These are phyloP conservation scores for Diploscapter pachys DNA, from an alignment of 1,140 invertebrate genomes.

Conservation along the genomic window DNA sequence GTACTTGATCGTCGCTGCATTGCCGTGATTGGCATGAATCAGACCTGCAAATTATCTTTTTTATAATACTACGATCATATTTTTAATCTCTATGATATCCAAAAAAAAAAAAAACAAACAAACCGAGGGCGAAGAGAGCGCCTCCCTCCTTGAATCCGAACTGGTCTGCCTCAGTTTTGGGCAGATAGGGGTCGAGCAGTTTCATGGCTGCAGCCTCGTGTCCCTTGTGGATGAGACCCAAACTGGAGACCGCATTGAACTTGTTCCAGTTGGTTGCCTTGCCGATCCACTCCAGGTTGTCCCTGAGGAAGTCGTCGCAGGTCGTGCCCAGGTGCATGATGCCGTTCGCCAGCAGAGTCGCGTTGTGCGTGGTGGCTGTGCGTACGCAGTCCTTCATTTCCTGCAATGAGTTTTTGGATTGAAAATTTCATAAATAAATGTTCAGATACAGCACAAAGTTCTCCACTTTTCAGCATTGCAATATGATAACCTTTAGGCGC, in stretches of 20 bases:
- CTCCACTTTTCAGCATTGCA: too few species aligned
- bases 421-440: neutral
- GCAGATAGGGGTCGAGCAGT: conserved; percentile 94
- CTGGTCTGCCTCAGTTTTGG: conserved; percentile 74
- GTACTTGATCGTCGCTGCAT: conserved; percentile 61
- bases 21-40: conserved; percentile 98
- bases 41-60: conserved; percentile 66
- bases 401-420: conserved; percentile 12
- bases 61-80: too few species aligned
- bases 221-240: conserved; percentile 91
- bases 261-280: conserved; percentile 99
- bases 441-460: too few species aligned
- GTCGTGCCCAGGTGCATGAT: conserved; percentile 98
- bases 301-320: conserved; percentile 84
- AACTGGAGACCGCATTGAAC: conserved; percentile 91
- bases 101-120: conserved; percentile 35
- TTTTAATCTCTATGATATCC: too few species aligned
- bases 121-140: conserved; percentile 77
- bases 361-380: conserved; percentile 95
- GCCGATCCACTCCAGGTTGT: conserved; percentile 96
- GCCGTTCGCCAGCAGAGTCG: conserved; percentile 95
- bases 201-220: conserved; percentile 73
- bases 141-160: conserved; percentile 97
- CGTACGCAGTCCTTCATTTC: conserved; percentile 83
- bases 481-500: too few species aligned